phyloP scores from a whole-genome alignment of 2,113 vertebrate genomes.

The Carollia perspicillata region DNA sequence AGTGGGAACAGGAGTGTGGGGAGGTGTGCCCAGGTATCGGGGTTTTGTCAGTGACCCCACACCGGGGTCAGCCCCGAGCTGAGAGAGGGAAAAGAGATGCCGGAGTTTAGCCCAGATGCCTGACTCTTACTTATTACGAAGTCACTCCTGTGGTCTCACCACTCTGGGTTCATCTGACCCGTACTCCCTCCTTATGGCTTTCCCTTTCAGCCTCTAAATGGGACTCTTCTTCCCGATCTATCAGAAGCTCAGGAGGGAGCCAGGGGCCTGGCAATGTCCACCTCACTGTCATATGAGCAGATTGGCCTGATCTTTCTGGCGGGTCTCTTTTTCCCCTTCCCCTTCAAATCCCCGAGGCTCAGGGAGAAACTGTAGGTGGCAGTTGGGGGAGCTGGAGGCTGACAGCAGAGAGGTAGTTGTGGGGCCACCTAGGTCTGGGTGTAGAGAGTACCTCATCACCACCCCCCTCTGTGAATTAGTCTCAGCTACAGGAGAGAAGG shows the following conservation, averaged over 20 bases:
- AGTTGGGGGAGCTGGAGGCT: neutral
- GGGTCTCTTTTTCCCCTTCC: neutral
- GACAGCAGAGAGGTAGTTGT: neutral
- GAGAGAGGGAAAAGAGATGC: neutral
- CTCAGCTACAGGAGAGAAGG: neutral
- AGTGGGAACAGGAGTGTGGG: neutral
- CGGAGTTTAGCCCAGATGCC: neutral
- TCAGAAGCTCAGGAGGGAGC: neutral
- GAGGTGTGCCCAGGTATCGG: neutral
- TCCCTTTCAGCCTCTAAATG: neutral
- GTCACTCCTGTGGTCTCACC: neutral
- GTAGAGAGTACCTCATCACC: neutral
- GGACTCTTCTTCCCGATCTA: neutral
- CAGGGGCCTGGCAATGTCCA: neutral
- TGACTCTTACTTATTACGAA: neutral
- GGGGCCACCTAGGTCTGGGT: neutral
- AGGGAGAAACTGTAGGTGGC: neutral
- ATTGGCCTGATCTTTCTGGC: neutral
- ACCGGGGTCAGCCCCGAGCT: neutral
- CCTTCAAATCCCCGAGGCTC: neutral
- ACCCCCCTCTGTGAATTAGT: neutral
- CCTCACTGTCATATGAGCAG: neutral
- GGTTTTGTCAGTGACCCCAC: neutral
- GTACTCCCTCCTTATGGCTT: neutral
- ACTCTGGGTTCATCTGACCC: neutral